These are phyloP conservation scores for Mixornis gularis DNA, from an alignment of 2,113 vertebrate species.

Conservation along the genomic window DNA sequence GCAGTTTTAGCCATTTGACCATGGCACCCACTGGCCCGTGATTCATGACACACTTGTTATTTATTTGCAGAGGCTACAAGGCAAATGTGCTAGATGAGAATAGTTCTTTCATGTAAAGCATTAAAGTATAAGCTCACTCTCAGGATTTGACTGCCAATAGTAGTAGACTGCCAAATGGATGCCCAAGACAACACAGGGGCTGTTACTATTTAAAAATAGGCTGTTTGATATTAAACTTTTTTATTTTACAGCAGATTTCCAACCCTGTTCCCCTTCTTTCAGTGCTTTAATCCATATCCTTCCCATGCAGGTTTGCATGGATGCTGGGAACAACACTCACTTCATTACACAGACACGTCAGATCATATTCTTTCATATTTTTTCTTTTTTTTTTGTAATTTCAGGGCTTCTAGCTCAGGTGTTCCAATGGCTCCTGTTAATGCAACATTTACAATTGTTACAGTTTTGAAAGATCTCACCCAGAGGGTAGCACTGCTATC, in stretches of 20 bases:
- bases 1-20: neutral
- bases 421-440: neutral
- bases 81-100: conserved; percentile 51
- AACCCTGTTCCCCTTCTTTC: neutral
- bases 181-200: conserved; percentile 8
- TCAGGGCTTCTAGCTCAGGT: neutral
- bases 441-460: neutral
- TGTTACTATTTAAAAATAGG: conserved; percentile 23
- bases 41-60: conserved; percentile 42
- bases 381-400: neutral
- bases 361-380: neutral
- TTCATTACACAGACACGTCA: neutral
- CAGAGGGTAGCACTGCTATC: neutral
- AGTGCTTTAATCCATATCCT: neutral
- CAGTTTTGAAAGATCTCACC: neutral
- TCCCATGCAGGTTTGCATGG: neutral
- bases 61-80: conserved; percentile 62
- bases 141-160: conserved; percentile 52
- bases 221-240: neutral
- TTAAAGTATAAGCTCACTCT: conserved; percentile 66
- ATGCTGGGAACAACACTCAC: neutral
- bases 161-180: conserved; percentile 22
- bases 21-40: neutral
- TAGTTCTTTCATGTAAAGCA: conserved; percentile 60
- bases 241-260: neutral